phyloP scores from a whole-genome alignment of 2,113 vertebrate species.

The Meleagris gallopavo region DNA sequence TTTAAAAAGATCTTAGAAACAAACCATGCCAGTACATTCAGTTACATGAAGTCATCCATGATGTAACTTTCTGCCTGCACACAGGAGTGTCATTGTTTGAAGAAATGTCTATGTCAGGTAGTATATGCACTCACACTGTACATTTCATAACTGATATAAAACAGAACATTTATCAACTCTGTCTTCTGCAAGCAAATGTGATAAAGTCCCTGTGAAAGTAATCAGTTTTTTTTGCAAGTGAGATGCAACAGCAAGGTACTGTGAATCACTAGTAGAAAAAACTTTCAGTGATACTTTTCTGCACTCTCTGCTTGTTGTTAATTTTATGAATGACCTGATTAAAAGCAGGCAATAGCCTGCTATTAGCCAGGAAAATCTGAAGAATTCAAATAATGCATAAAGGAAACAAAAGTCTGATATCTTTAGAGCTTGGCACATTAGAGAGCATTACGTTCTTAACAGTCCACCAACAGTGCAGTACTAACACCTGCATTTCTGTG shows the following conservation, averaged over 20 bases:
- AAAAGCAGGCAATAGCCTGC: neutral
- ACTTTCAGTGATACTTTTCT: neutral
- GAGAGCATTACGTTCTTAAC: neutral
- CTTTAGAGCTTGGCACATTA: neutral
- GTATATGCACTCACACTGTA: neutral
- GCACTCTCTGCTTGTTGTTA: neutral
- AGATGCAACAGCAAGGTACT: neutral
- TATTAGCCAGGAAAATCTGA: neutral
- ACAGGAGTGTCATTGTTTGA: neutral
- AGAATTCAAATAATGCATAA: neutral
- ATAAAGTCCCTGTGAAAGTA: neutral
- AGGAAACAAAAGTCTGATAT: neutral
- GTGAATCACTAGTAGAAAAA: neutral
- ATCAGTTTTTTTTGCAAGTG: neutral
- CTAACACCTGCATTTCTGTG: neutral
- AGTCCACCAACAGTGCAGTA: fast-evolving
- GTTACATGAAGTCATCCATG: neutral
- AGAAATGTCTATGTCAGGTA: neutral
- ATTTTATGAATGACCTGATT: neutral
- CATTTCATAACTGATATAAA: neutral
- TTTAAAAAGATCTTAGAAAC: neutral
- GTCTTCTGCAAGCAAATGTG: neutral
- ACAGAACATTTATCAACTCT: neutral
- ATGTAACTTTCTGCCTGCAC: neutral
- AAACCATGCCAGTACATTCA: neutral